Conservation (phyloP, 2,888 invertebrate species). For the Tetheella fluctuosa region DNA sequence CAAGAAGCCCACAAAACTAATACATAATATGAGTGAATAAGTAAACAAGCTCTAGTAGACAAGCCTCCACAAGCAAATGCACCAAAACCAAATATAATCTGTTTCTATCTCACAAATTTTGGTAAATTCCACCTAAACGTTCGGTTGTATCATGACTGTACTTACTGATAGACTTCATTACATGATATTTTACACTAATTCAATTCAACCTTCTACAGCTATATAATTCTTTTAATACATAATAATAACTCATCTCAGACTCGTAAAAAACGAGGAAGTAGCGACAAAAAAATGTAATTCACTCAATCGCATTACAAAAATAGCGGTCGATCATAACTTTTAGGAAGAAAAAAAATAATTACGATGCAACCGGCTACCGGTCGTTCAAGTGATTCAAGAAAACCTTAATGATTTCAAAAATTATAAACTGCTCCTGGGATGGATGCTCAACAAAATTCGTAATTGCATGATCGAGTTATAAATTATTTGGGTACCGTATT, state of each 20-base stretch:
- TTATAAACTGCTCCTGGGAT: slow-evolving; percentile 53
- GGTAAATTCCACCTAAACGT: too few species aligned
- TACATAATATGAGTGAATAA: too few species aligned
- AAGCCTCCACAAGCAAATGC: too few species aligned
- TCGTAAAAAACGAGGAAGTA: slow-evolving; percentile 43
- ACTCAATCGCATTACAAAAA: slow-evolving; percentile 40
- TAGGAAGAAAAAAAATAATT: slow-evolving; percentile 35
- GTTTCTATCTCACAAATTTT: too few species aligned
- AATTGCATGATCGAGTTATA: slow-evolving; percentile 58
- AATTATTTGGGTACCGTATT: slow-evolving; percentile 39
- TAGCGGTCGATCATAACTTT: slow-evolving; percentile 32
- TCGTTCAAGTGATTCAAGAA: slow-evolving; percentile 26
- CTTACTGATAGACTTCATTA: background rate
- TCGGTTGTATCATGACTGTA: too few species aligned
- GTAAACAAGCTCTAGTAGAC: too few species aligned
- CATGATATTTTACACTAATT: slow-evolving; percentile 16
- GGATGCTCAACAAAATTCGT: slow-evolving; percentile 35
- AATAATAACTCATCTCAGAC: slow-evolving; percentile 31
- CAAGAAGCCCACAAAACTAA: too few species aligned
- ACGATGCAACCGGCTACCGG: slow-evolving; percentile 56
- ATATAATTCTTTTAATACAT: slow-evolving; percentile 20
- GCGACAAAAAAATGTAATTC: slow-evolving; percentile 42
- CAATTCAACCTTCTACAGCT: slow-evolving; percentile 20
- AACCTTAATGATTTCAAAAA: slow-evolving; percentile 61
- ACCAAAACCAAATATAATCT: too few species aligned